Conservation (phyloP, 2,797 vertebrate genomes). For the Manis javanica region DNA sequence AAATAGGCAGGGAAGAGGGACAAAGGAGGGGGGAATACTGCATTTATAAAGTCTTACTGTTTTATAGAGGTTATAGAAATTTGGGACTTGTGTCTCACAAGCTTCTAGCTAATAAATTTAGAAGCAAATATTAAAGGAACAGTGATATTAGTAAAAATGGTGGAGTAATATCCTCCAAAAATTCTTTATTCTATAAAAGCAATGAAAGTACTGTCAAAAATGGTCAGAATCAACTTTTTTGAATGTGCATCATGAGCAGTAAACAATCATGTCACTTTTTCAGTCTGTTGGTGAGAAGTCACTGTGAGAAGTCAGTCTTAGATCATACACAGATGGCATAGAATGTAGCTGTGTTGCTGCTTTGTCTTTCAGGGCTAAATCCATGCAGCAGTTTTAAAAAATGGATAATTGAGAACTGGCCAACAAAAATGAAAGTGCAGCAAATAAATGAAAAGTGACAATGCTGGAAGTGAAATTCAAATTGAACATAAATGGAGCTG, state of each 20-base stretch:
- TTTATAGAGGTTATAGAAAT: neutral
- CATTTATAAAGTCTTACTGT: neutral
- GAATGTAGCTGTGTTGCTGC: neutral
- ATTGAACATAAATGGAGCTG: neutral
- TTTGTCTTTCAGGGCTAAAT: neutral
- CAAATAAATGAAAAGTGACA: neutral
- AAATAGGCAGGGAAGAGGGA: neutral
- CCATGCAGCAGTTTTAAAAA: neutral
- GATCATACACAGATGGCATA: neutral
- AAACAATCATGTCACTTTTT: neutral
- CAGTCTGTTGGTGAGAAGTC: neutral
- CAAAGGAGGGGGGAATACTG: neutral
- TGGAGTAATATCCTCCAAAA: neutral
- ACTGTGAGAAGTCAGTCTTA: no score
- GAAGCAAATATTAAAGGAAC: slow-evolving; percentile 29
- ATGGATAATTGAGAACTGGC: neutral
- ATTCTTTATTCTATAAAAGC: neutral
- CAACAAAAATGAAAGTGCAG: neutral
- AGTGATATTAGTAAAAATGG: slow-evolving; percentile 3
- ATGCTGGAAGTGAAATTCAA: neutral
- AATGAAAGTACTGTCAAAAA: neutral
- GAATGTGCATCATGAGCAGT: neutral
- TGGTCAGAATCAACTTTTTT: neutral
- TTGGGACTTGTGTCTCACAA: neutral
- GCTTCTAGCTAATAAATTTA: slow-evolving; percentile 12